Base-by-base conservation (phyloP, 2,888 invertebrate species). In the Tineola bisselliella region DNA sequence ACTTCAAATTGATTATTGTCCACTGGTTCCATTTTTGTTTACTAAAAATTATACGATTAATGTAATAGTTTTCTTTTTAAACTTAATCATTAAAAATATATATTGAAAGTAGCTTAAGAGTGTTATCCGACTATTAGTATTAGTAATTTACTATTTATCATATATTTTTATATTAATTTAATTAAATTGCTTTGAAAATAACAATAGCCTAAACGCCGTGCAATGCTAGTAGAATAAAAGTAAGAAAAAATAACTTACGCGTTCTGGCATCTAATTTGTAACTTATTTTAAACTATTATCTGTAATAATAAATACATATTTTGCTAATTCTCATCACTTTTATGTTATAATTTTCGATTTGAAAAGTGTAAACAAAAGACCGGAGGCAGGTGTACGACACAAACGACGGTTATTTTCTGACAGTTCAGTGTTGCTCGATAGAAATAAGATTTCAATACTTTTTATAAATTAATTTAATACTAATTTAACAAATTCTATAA, bases 1-100 rank as follows among this genome's bases (percentile, higher is more conserved):
- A 88, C 72, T 75, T 88, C 88, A 65, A 86, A 87, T 66, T 81
- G 76, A 61, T 88, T 88, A 70, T 88, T 88, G 70, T 88, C 70
- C 30, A 87, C 63, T 1, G 70, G 66, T 60, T 77, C 80, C 86
- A 86, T 86, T 59, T 43, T n/a, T 61, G 2, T 13, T 6, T 10
- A 18, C 54, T 54, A 12, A 17, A 48, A 48, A 17, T 48, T 48
- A 6, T 25, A 38, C n/a, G 10, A 38, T 38, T 10, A 38, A 38
- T 38, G 3, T 38, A 38, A 6, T n/a, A n/a, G n/a, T n/a, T n/a
- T n/a, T n/a, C n/a, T n/a, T n/a, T n/a, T n/a, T n/a, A n/a, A n/a
- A n/a, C n/a, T n/a, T n/a, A n/a, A n/a, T n/a, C n/a, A n/a, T n/a
- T n/a, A n/a, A n/a, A n/a, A n/a, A n/a, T n/a, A n/a, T n/a, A n/a